Evolutionary conservation across 2,797 vertebrate species (phyloP).

Genomic region (Luscinia luscinia): DNA sequence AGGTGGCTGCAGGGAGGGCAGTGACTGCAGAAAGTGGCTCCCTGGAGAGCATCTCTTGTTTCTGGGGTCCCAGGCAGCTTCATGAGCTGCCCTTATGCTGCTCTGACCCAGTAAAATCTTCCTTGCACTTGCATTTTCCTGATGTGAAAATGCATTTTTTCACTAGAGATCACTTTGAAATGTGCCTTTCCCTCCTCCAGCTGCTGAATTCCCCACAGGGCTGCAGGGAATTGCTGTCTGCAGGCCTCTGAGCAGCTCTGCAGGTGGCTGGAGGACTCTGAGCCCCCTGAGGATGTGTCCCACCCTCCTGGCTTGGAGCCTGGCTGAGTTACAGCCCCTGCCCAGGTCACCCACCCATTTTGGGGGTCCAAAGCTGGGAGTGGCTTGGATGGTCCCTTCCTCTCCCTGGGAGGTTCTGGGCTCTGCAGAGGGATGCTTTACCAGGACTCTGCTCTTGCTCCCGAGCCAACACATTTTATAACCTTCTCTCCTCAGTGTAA

Average conservation of each 20-base stretch:
- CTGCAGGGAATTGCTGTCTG: background rate
- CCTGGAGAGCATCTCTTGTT: background rate
- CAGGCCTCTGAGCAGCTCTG: background rate
- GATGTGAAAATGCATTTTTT: background rate
- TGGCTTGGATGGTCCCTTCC: background rate
- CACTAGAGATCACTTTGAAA: background rate
- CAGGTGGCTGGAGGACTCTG: background rate
- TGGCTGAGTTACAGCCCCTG: background rate
- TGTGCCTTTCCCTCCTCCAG: background rate
- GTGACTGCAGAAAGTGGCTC: background rate
- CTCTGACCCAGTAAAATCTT: background rate
- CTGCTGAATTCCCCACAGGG: background rate
- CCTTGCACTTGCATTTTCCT: background rate
- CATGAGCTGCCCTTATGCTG: background rate
- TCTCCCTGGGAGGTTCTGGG: background rate
- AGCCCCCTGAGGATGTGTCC: accelerated
- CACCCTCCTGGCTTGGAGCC: background rate
- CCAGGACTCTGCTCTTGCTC: conserved; percentile 5
- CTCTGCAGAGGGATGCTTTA: background rate
- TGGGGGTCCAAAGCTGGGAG: background rate
- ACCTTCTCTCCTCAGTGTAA: background rate
- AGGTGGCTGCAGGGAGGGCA: background rate
- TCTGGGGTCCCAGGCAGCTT: background rate
- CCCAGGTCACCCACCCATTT: accelerated
- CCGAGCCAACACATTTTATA: conserved; percentile 37